Evolutionary conservation across 2,888 invertebrate genomes (phyloP), one percentile per base, ranked within the genome.

Genomic region (Cataglyphis cursor): DNA sequence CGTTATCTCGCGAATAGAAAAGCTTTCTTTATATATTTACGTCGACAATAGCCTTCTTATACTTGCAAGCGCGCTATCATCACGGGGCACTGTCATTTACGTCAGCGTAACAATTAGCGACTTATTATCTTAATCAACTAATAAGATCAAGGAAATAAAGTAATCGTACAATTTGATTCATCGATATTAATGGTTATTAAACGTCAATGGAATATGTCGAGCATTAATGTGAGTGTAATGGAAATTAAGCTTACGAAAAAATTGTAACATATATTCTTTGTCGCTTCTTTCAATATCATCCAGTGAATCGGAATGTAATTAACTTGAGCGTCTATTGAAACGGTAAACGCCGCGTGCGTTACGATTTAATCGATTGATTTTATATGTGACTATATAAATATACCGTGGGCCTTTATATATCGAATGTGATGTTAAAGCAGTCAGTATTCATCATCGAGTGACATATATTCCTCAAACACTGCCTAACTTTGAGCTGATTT

Each of bases 361-460:
- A 57, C 68, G 57, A 66, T 64, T 70, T 51, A 70, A 81, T 82
- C 61, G 24, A 82, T 82, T 84, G 54, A 76, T 84, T 84, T 84
- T 82, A 84, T 84, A 84, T 70, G 48, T 84, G 59, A 82, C 59
- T 72, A 73, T 81, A 80, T 59, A 51, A n/a, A 66, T 48, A 66
- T 41, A 51, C 24, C 24, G 35, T 59, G 54, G 59, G 84, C 64
- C 75, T 65, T 68, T 72, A 68, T 51, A 51, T 76, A 54, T 75
- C 35, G 76, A 82, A 66, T 48, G 78, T 83, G 75, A 85, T 73
- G 78, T 83, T 78, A 70, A 72, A 82, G 73, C 80, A 78, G 85
- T 78, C 62, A 31, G 48, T 35, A 72, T 51, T 41, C 70, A 66
- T 82, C 57, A 10, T 51, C 57, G 72, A 41, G 21, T 24, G 38